Conservation (phyloP, 2,888 invertebrate genomes). For the Epiblema foenella region DNA sequence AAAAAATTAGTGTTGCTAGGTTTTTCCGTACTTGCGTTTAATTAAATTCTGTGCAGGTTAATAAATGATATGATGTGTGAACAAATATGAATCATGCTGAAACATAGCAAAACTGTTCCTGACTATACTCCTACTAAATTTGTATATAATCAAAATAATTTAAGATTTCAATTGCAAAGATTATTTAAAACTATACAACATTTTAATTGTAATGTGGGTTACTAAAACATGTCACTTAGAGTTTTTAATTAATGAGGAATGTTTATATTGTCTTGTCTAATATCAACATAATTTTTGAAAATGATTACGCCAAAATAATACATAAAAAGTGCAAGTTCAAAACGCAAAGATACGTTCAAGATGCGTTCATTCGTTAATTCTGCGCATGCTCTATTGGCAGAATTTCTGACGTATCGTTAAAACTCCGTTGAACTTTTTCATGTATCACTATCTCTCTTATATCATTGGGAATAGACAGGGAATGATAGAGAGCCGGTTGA, state of each 20-base stretch:
- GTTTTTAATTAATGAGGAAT: too few species aligned
- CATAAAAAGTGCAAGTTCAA: constrained; percentile 41
- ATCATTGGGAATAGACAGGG: constrained; percentile 71
- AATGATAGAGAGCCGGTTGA: constrained; percentile 81
- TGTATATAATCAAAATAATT: too few species aligned
- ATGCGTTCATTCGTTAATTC: constrained; percentile 58
- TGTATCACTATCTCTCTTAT: constrained; percentile 75
- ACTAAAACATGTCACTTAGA: too few species aligned
- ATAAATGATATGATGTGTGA: not conserved
- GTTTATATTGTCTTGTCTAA: not conserved
- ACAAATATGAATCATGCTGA: too few species aligned
- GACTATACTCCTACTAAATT: too few species aligned
- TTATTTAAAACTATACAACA: too few species aligned
- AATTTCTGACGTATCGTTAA: constrained; percentile 65
- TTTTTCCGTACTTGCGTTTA: constrained; percentile 32
- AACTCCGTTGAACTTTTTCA: constrained; percentile 73
- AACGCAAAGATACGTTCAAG: constrained; percentile 69
- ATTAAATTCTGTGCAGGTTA: constrained; percentile 6
- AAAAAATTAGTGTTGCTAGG: constrained; percentile 44
- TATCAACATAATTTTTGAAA: too few species aligned
- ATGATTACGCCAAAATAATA: too few species aligned
- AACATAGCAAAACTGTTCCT: too few species aligned
- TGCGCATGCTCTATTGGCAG: constrained; percentile 80
- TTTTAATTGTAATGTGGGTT: too few species aligned
- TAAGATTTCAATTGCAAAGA: too few species aligned